Conservation (phyloP, 2,797 vertebrate genomes). For the Falco concolor region DNA sequence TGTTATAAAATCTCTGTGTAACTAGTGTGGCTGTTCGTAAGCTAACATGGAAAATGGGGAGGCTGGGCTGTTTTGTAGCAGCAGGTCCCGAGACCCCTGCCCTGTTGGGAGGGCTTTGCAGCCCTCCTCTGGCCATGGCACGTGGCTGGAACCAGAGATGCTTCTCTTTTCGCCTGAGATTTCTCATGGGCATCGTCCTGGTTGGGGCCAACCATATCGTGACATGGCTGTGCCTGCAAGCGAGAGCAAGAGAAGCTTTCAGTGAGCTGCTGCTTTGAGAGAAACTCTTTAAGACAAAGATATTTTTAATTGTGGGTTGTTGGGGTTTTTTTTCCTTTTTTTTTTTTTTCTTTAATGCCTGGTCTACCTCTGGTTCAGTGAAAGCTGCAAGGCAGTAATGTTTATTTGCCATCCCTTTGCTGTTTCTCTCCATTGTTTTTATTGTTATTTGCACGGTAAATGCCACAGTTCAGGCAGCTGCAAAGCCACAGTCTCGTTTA, state of each 20-base stretch:
- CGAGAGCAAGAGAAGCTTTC: neutral
- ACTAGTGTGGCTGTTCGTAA: accelerated
- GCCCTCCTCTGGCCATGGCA: neutral
- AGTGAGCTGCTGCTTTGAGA: neutral
- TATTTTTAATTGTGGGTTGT: neutral
- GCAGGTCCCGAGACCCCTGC: no score
- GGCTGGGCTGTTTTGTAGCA: neutral
- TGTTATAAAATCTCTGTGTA: neutral
- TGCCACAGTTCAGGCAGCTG: neutral
- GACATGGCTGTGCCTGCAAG: neutral
- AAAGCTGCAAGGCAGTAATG: neutral
- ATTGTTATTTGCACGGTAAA: neutral
- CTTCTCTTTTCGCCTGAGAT: neutral
- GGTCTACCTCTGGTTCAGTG: neutral
- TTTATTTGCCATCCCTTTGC: neutral
- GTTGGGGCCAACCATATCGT: accelerated
- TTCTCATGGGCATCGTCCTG: accelerated
- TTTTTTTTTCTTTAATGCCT: neutral
- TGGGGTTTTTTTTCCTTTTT: neutral
- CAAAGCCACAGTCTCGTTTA: neutral
- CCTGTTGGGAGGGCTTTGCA: neutral
- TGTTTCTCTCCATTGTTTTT: neutral
- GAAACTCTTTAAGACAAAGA: neutral
- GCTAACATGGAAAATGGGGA: neutral
- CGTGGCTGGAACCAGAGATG: neutral